Conservation (phyloP, 2,797 vertebrate genomes). For the Sciaenops ocellatus region DNA sequence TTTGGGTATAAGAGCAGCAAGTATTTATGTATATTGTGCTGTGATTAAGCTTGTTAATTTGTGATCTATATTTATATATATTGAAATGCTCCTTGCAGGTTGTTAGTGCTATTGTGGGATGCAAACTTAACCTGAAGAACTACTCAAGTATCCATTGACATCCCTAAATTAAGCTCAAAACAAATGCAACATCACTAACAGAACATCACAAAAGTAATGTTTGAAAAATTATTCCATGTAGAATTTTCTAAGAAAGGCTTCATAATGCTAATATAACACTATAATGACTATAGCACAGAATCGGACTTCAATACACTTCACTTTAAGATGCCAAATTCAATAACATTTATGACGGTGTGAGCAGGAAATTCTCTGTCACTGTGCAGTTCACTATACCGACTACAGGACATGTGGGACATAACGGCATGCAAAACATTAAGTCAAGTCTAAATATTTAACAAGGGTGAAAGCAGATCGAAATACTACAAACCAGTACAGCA, state of each 20-base stretch:
- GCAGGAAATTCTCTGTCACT: slow-evolving; percentile 13
- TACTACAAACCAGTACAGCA: slow-evolving; percentile 48
- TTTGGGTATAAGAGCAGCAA: slow-evolving; percentile 49
- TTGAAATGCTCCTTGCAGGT: slow-evolving; percentile 10
- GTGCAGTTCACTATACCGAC: slow-evolving; percentile 41
- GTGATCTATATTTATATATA: slow-evolving; percentile 5
- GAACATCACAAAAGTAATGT: slow-evolving; percentile 18
- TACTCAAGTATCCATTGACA: not conserved
- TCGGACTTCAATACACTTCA: slow-evolving; percentile 28
- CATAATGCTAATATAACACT: slow-evolving; percentile 38
- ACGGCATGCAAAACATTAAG: slow-evolving; percentile 54
- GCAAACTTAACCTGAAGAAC: slow-evolving; percentile 24
- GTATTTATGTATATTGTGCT: slow-evolving; percentile 12
- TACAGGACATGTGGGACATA: slow-evolving; percentile 41
- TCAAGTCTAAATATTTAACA: slow-evolving; percentile 42
- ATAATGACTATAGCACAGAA: slow-evolving; percentile 33
- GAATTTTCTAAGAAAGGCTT: slow-evolving; percentile 26
- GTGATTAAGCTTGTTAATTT: slow-evolving; percentile 13
- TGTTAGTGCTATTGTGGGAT: slow-evolving; percentile 14
- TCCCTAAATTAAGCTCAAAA: not conserved
- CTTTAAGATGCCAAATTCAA: slow-evolving; percentile 45
- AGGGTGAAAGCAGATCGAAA: slow-evolving; percentile 38
- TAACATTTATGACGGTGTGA: slow-evolving; percentile 40
- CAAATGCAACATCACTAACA: not conserved
- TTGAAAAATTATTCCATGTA: slow-evolving; percentile 29